A percentile compares a stretch with the other conserved stretches of the same genome.
Evolutionary conservation across 2,888 invertebrate species (phyloP).

Genomic region (Cephus rjabovi): DNA sequence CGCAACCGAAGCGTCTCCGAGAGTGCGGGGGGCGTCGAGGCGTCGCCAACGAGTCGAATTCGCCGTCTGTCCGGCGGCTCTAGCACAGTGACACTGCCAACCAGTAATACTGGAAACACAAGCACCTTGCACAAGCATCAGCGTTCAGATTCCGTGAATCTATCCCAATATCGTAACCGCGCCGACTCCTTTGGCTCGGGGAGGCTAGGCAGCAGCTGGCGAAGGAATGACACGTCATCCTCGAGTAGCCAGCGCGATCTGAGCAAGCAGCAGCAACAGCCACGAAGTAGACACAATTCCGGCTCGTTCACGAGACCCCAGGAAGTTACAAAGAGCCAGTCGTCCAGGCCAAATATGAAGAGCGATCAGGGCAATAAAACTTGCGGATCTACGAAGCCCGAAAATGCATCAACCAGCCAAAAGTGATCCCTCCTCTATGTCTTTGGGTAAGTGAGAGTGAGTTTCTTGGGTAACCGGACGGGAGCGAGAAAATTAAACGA

Average conservation of each 20-base stretch:
- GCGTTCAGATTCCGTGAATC: conserved; percentile 47
- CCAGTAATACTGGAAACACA: conserved; percentile 32
- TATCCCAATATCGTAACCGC: conserved; percentile 56
- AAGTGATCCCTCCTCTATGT: conserved; percentile 26
- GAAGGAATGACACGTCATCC: conserved; percentile 49
- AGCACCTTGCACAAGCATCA: conserved; percentile 38
- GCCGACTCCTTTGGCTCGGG: conserved; percentile 62
- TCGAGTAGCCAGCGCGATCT: conserved; percentile 47
- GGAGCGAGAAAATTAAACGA: not conserved
- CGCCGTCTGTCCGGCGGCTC: conserved; percentile 63
- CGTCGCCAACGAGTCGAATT: conserved; percentile 49
- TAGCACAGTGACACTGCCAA: conserved; percentile 54
- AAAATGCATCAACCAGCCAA: conserved; percentile 11
- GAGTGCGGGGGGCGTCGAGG: conserved; percentile 68
- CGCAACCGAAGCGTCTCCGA: conserved; percentile 78
- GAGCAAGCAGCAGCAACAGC: conserved; percentile 46
- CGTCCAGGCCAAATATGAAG: not conserved
- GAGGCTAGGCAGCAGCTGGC: conserved; percentile 47
- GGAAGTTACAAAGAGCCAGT: conserved; percentile 35
- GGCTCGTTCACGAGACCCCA: conserved; percentile 51
- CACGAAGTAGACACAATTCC: conserved; percentile 52
- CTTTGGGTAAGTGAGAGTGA: conserved; percentile 27
- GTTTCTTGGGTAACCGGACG: not conserved
- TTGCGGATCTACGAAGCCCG: conserved; percentile 14
- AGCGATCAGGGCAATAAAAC: conserved; percentile 17